Conservation (phyloP, 2,888 invertebrate genomes). For the Macrophya annulata region DNA sequence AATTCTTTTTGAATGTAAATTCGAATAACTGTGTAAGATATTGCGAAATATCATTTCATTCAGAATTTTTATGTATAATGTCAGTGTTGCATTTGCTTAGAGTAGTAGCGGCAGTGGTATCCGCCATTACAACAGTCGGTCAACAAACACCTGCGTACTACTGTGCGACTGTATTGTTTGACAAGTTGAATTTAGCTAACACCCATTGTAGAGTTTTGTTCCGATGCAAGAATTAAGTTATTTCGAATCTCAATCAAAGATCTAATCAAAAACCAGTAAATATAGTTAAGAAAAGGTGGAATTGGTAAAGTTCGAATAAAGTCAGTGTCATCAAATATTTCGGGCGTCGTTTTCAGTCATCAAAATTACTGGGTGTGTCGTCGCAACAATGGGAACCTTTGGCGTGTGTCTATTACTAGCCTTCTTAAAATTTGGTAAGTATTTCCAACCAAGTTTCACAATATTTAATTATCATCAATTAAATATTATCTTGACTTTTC, state of each 20-base stretch:
- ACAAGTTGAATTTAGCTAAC: constrained; percentile 27
- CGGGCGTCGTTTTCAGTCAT: constrained; percentile 47
- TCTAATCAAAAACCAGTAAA: not conserved
- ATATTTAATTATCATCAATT: not conserved
- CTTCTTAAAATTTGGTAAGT: constrained; percentile 70
- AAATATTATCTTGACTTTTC: not conserved
- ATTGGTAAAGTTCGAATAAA: not conserved
- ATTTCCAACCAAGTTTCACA: not conserved
- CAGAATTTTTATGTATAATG: not conserved
- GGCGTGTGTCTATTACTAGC: constrained; percentile 64
- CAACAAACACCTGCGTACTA: constrained; percentile 63
- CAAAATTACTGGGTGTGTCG: constrained; percentile 70
- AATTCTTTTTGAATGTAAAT: not conserved
- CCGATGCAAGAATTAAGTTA: constrained; percentile 29
- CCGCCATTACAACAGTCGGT: constrained; percentile 62
- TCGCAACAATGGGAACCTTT: constrained; percentile 68
- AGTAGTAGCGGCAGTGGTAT: constrained; percentile 62
- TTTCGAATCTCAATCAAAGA: constrained; percentile 29
- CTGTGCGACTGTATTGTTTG: constrained; percentile 32
- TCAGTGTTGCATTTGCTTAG: constrained; percentile 58
- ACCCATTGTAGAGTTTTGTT: not conserved
- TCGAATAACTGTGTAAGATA: not conserved
- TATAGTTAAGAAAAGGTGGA: not conserved
- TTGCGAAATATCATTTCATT: not conserved
- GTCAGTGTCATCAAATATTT: constrained; percentile 47